Evolutionary conservation across 2,888 invertebrate genomes (phyloP), one percentile per base, ranked within the genome.

Genomic region (Cantharis nigra): DNA sequence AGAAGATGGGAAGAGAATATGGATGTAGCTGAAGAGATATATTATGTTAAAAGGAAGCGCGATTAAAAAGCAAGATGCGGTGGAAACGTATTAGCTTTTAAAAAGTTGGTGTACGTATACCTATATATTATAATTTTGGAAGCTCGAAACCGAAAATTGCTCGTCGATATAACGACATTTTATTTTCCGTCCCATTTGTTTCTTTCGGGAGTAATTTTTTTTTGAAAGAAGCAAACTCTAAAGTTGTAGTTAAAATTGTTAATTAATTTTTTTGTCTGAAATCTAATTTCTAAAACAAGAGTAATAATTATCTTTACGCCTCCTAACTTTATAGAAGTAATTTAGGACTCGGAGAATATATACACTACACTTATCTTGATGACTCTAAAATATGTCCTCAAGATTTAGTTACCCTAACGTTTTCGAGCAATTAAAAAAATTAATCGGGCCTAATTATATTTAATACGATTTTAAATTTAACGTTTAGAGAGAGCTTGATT

Each of bases 251-350:
- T 49, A n/a, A 49, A 49, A 49, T 49, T 49, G 49, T 49, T 49
- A 49, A 49, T 49, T 49, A 49, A 49, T 49, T 49, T 49, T 49
- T 49, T 49, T 49, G 49, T 49, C 49, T 49, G n/a, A n/a, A 49
- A 49, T 49, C 49, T 49, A 49, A 49, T 49, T 49, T 49, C 49
- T 49, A 49, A 49, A 49, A 49, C 49, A 26, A 67, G 65, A 26
- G 65, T 67, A 67, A 67, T 67, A 74, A 74, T 74, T 74, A 74
- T 70, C 74, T 63, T 69, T 69, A 64, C 49, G 70, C 70, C 69
- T 69, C 69, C 63, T 63, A 70, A 69, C 63, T 70, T 69, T 63
- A 30, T 49, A 63, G 65, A 67, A 70, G 74, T 74, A 63, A 74
- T 74, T 74, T 74, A 70, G 63, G 63, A 49, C 63, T 69, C 69